phyloP scores from a whole-genome alignment of 2,113 vertebrate genomes.

The Tilapia sparmanii region DNA sequence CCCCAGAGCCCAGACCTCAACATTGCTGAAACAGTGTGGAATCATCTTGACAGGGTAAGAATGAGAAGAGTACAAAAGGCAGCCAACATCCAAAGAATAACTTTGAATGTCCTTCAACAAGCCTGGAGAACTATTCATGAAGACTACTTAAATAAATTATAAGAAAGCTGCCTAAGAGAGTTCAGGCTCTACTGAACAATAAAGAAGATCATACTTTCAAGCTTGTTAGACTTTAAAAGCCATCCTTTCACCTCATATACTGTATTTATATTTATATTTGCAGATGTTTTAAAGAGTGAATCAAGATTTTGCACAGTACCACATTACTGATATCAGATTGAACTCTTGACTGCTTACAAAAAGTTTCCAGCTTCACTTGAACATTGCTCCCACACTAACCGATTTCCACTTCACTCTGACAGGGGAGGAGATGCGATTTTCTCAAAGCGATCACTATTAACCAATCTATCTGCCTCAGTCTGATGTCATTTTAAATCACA shows the following conservation, averaged over 20 bases:
- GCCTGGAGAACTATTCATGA: not conserved
- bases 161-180: not conserved
- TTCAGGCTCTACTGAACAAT: not conserved
- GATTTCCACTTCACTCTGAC: not conserved
- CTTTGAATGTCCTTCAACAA: not conserved
- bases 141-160: not conserved
- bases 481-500: not conserved
- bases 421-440: not conserved
- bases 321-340: not conserved
- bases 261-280: not conserved
- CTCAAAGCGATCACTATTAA: not conserved
- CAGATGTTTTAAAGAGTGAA: not conserved
- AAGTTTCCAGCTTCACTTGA: not conserved
- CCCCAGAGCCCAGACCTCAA: not conserved
- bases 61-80: not conserved
- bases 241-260: not conserved
- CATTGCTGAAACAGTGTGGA: not conserved
- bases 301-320: not conserved
- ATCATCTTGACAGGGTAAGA: not conserved
- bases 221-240: not conserved
- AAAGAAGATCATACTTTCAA: not conserved
- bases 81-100: not conserved
- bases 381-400: not conserved
- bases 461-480: not conserved
- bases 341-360: not conserved